Base-by-base conservation (phyloP, 2,113 vertebrate species). In the Eclectus roratus region DNA sequence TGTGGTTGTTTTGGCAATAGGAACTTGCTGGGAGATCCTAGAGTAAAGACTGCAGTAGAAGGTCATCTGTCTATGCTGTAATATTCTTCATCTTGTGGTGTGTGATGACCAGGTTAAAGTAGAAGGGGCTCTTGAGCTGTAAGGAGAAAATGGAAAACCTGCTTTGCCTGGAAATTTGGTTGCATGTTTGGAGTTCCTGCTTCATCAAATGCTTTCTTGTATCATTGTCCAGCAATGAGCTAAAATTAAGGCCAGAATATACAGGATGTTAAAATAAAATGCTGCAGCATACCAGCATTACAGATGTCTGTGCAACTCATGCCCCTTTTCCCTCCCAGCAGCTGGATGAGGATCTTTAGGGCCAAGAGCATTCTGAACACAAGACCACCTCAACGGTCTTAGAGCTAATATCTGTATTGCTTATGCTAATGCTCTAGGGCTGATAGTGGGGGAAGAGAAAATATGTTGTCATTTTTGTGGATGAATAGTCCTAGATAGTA, bases 201-300 rank as follows among this genome's bases (percentile, higher is more conserved):
- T 94, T 86, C 83, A 74, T 86, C 91, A 80, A 46, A 80, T 73
- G 71, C 63, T 95, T 50, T 93, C 72, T 90, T 86, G 72, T 80
- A 78, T 88, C 77, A 88, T 91, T 92, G 69, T n/a, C 25, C 58
- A 93, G 70, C 17, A 93, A 63, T 46, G 63, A 91, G 49, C n/a
- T 85, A 66, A 94, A 88, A 80, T 73, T 35, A 63, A 89, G 79
- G 68, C 88, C 82, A 94, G 61, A 20, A 80, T 95, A 95, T 96
- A 94, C 80, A 96, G 79, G 71, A 94, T 82, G 63, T 85, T 80
- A 61, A 85, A 70, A 71, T 39, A 64, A 91, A 96, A 88, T 43
- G n/a, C 60, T 88, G 58, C 68, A 91, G 58, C 49, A 53, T 53
- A 60, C 21, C 53, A 63, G 37, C 56, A 35, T 52, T 86, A 72